Evolutionary conservation across 2,113 vertebrate species (phyloP), one percentile per base, ranked within the genome.

Genomic region (Hemibagrus wyckioides): DNA sequence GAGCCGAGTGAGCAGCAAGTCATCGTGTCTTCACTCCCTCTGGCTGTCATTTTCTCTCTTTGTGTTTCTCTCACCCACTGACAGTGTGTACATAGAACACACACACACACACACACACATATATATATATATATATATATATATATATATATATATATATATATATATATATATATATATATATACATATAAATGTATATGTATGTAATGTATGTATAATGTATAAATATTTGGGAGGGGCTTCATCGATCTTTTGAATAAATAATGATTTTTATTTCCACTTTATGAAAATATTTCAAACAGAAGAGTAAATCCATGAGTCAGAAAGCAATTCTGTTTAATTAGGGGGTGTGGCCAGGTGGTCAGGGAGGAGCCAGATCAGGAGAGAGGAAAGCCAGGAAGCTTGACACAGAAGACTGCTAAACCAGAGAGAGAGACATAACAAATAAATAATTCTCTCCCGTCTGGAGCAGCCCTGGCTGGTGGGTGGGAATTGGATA

Each of bases 41-140:
- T 80, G 56, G 19, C 48, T 56, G 77, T 80, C 52, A 6, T 80
- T 80, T 30, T 77, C 75, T 77, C 44, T 77, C 44, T 76, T 76
- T 77, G 28, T 77, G 44, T 50, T 52, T 50, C 75, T 77, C 44
- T 77, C 25, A 50, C 41, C 28, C 28, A 77, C 28, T 77, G 75
- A 44, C 41, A 75, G 41, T 75, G 50, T 79, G 76, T 11, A 30
- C 39, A 75, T 44, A 44, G 10, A 6, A 75, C 71, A 44, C 36
- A 73, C 36, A 44, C 69, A 73, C 69, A 73, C 69, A 73, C 25
- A 48, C 71, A 75, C 71, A 75, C 71, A 75, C 71, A 44, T 39
- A 71, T 33, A 73, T 6, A 33, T 39, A 48, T 39, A 11, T 39
- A 75, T 39, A 73, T 36, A 73, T 36, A 44, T 39, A 75, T 39